phyloP scores from a whole-genome alignment of 2,797 vertebrate genomes.

The Syngnathus rostellatus region DNA sequence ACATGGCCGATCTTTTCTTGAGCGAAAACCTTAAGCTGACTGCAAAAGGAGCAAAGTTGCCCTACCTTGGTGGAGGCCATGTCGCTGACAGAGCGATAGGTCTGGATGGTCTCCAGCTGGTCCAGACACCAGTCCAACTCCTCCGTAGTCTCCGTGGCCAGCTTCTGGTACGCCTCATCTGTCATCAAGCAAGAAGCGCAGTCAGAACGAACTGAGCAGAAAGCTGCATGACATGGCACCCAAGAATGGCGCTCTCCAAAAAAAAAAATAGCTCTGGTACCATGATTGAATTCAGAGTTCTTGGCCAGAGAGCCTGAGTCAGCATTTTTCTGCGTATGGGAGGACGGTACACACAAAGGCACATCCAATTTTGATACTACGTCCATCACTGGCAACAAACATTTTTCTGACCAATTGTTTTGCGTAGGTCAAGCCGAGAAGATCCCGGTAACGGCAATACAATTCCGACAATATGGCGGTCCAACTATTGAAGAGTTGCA shows the following conservation, averaged over 20 bases:
- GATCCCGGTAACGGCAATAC: not conserved
- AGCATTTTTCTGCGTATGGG: not conserved
- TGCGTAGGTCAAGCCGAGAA: no score
- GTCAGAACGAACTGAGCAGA: conserved; percentile 36
- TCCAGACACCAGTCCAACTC: conserved; percentile 98
- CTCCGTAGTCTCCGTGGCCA: conserved; percentile 95
- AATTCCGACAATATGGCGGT: not conserved
- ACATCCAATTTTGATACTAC: no score
- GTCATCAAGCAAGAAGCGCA: conserved; percentile 70
- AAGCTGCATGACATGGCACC: not conserved
- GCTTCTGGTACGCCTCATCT: conserved; percentile 96
- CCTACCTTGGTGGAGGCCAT: conserved; percentile 98
- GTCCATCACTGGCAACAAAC: no score
- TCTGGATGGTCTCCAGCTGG: conserved; percentile 97
- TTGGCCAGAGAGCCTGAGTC: not conserved
- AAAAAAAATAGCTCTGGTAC: not conserved
- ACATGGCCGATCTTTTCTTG: no score
- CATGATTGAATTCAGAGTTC: not conserved
- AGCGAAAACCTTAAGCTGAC: no score
- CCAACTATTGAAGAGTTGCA: not conserved
- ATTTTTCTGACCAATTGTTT: no score
- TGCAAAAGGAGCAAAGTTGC: not conserved
- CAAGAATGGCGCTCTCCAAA: conserved; percentile 2
- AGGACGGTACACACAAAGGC: no score
- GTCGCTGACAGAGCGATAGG: conserved; percentile 95